Base-by-base conservation (phyloP, 2,797 vertebrate species). In the Nyctibius grandis region DNA sequence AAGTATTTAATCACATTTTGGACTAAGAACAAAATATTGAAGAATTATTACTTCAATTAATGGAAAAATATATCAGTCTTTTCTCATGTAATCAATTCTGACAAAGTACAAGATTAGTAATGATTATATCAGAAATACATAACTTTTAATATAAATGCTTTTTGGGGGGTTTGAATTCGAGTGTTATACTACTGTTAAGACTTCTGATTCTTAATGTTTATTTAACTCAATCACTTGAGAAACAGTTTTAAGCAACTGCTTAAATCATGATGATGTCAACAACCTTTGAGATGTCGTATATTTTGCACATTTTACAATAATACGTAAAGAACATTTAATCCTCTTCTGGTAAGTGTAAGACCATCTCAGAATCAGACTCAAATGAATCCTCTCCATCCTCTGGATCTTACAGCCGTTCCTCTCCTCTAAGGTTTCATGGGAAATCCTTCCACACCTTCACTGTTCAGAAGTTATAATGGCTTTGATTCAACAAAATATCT, bases 401-500 rank as follows among this genome's bases (percentile, higher is more conserved):
- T 21, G 67, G 67, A 82, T 38, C 16, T 33, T 36, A 50, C 1
- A 73, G 48, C 61, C 82, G 15, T 16, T 75, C 21, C 18, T 68
- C 19, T 77, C 19, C 33, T 74, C 18, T 0, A 0, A 85, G 54
- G 19, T 47, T 44, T 72, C 31, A 48, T 1, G 4, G 36, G 22
- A 87, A 92, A 40, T 59, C 53, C 51, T 88, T 87, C 53, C 22
- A 70, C 9, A 61, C 19, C 11, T 76, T 70, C 59, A 53, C 15
- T 59, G 8, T 63, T 73, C 44, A 74, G 42, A 76, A 20, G 22
- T 51, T 54, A 25, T n/a, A 86, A 69, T 1, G 5, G 33, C 47
- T 92, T 77, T 67, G 61, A 94, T 34, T 91, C 47, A 73, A 51
- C 47, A 84, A 88, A 90, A 67, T 63, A 29, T 2, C 23, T 67